These are phyloP conservation scores for Pygathrix nemaeus DNA, from an alignment of 2,113 vertebrate species.

Conservation along the genomic window DNA sequence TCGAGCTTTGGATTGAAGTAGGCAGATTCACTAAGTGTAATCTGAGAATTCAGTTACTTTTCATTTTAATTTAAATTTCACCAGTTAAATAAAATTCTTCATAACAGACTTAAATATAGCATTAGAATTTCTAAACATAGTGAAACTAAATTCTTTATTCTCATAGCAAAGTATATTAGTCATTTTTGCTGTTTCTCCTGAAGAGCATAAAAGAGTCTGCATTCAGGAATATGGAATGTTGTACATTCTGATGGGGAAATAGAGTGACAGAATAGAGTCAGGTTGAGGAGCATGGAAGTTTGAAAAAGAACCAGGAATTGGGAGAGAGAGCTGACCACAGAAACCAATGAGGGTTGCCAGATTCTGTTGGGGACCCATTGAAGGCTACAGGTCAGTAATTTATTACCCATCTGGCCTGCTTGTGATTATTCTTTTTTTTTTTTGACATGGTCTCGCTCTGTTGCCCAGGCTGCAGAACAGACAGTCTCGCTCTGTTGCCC, in stretches of 20 bases:
- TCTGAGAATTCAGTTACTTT: constrained; percentile 17
- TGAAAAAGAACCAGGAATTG: neutral
- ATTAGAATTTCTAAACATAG: neutral
- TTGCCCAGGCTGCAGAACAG: too few species aligned
- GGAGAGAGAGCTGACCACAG: neutral
- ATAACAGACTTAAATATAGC: neutral
- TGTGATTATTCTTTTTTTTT: neutral
- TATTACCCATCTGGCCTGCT: neutral
- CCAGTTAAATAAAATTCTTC: neutral
- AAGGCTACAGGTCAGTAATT: neutral
- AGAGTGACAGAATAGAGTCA: neutral
- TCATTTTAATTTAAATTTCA: constrained; percentile 19
- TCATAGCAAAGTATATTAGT: neutral
- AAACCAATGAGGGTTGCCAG: neutral
- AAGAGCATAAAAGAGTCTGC: neutral
- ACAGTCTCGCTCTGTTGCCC: too few species aligned
- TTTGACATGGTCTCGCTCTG: too few species aligned
- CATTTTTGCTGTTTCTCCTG: neutral
- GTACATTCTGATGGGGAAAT: neutral
- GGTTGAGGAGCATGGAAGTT: neutral
- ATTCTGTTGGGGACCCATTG: neutral
- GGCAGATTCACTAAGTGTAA: neutral
- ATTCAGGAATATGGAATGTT: neutral
- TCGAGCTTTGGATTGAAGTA: neutral
- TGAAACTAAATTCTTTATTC: neutral